Percentiles rank a stretch among this genome's conserved stretches.
phyloP scores from a whole-genome alignment of 2,113 vertebrate genomes.

The Centropristis striata region DNA sequence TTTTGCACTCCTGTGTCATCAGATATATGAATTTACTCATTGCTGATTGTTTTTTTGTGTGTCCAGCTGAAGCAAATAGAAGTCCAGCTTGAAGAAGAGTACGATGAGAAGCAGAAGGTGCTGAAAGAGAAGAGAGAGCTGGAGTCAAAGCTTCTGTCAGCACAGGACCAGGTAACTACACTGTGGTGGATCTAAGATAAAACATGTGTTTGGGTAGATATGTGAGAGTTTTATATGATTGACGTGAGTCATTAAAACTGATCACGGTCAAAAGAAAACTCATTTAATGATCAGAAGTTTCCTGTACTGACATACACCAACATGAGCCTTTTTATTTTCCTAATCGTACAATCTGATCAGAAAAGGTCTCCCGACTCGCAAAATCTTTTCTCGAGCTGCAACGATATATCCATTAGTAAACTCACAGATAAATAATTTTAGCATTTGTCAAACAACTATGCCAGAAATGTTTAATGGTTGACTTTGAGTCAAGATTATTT shows the following conservation, averaged over 20 bases:
- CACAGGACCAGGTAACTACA: conserved; percentile 90
- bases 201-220: conserved; percentile 1
- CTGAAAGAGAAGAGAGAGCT: conserved; percentile 94
- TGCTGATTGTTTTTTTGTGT: conserved; percentile 26
- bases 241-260: neutral
- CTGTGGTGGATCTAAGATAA: no score
- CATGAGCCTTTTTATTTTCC: neutral
- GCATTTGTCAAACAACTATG: neutral
- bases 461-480: neutral
- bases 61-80: conserved; percentile 96
- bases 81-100: conserved; percentile 96
- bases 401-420: no score
- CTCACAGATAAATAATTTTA: neutral
- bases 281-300: neutral
- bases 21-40: conserved; percentile 12
- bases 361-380: neutral
- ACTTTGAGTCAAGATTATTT: neutral
- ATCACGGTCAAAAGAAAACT: neutral
- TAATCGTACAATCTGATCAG: neutral
- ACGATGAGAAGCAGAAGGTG: conserved; percentile 97
- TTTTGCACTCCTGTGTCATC: neutral
- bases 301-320: neutral
- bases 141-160: conserved; percentile 89
- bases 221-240: conserved; percentile 4
- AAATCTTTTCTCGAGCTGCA: neutral